Conservation (phyloP, 2,888 invertebrate species). For the Odontocolon sp. region DNA sequence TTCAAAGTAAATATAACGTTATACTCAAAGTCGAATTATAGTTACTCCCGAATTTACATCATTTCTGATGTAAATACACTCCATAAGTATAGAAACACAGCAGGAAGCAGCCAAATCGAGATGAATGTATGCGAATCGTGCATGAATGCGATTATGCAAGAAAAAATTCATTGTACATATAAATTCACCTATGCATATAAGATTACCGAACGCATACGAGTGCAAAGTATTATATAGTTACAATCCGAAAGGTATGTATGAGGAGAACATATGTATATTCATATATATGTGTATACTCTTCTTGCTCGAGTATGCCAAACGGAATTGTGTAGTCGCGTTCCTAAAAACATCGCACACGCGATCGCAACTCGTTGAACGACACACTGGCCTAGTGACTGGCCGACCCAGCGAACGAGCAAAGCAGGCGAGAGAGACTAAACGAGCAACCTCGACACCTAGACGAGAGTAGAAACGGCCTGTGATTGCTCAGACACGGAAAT, state of each 20-base stretch:
- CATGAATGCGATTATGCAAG: not conserved
- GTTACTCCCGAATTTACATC: too few relatives aligned
- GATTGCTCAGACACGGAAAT: constrained; percentile 49
- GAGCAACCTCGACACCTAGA: constrained; percentile 49
- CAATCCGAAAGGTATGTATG: not conserved
- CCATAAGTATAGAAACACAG: too few relatives aligned
- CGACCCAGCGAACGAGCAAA: constrained; percentile 56
- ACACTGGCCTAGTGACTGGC: constrained; percentile 66
- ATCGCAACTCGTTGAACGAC: constrained; percentile 58
- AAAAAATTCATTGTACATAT: not conserved
- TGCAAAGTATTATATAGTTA: not conserved
- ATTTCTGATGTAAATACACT: too few relatives aligned
- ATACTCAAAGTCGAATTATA: not conserved
- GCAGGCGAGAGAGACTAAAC: constrained; percentile 37
- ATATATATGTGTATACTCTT: not conserved
- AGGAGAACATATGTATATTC: not conserved
- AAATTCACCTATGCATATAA: not conserved
- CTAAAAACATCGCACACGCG: constrained; percentile 59
- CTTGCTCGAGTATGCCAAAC: constrained; percentile 35
- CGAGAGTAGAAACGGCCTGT: constrained; percentile 43
- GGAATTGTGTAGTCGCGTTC: constrained; percentile 45
- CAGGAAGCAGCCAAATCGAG: not conserved
- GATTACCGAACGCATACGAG: not conserved
- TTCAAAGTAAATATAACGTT: too few relatives aligned
- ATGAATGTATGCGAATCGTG: not conserved